Evolutionary conservation across 2,113 vertebrate genomes (phyloP), one percentile per base, ranked within the genome.

Genomic region (Nothobranchius kuhntae): DNA sequence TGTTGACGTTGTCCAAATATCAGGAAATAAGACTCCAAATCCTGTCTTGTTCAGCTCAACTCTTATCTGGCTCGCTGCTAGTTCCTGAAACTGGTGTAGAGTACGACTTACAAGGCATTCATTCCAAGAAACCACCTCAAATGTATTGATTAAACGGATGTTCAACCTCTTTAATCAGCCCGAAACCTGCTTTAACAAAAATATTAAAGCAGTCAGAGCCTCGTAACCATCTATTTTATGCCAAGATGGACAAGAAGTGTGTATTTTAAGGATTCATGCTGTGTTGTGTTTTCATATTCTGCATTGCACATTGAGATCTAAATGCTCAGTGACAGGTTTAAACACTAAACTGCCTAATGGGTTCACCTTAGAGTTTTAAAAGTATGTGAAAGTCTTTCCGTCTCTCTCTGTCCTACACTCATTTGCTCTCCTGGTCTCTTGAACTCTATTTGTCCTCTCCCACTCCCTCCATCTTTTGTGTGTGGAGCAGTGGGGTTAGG

Each of bases 401-500:
- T 45, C 44, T 45, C 66, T 78, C 55, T 74, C 77, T 77, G 78
- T 84, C 84, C 75, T 45, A 6, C 60, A 75, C 78, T 73, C 69
- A 75, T 86, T 91, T 82, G 80, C 82, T 83, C 75, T 78, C 65
- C 62, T 69, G 63, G 78, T 88, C 78, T 88, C 83, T 87, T 91
- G 87, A 89, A 87, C 88, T 86, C 69, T 79, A 74, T 70, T 82
- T 89, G 86, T 91, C 85, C 84, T 82, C 80, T 84, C 81, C 84
- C 82, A 72, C 78, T 88, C 88, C 81, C 83, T 80, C 58, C 21
- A 59, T 89, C 66, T 89, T 85, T 89, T 90, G 87, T 92, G 68
- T 79, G 80, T 78, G 73, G 81, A 81, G 78, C 73, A 54, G 65
- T 76, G 79, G 79, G 84, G 87, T 75, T 81, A 84, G 78, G 85